A percentile compares a stretch with the other conserved stretches of the same genome.
Evolutionary conservation across 2,113 vertebrate species (phyloP).

Genomic region (Corythaixoides concolor): DNA sequence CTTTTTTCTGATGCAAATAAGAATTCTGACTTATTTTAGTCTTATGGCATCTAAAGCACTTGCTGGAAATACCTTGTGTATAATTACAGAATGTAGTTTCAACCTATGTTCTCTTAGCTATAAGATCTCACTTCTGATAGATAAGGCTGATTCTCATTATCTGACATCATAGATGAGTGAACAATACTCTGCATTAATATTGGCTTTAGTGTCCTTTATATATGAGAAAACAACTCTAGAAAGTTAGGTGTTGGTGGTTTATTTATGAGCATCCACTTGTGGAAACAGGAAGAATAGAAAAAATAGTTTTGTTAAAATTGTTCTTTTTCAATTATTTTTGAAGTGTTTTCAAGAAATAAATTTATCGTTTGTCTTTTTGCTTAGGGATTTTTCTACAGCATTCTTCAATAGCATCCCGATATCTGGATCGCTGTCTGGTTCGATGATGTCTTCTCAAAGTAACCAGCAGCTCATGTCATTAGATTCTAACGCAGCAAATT

Average conservation of each 20-base stretch:
- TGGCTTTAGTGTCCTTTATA: neutral
- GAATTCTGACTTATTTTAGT: neutral
- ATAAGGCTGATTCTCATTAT: neutral
- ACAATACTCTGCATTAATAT: neutral
- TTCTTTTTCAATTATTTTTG: neutral
- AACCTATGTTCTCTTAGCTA: neutral
- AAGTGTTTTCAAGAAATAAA: neutral
- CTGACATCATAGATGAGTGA: neutral
- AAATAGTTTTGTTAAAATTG: neutral
- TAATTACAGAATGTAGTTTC: neutral
- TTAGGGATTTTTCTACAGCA: conserved; percentile 96
- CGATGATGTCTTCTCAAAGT: conserved; percentile 89
- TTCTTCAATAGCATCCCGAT: conserved; percentile 98
- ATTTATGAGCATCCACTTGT: neutral
- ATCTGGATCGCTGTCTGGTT: conserved; percentile 85
- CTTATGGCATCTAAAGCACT: neutral
- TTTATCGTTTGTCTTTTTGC: conserved; percentile 2
- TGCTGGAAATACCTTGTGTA: neutral
- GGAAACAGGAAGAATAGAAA: neutral
- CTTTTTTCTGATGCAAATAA: neutral
- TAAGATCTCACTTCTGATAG: neutral
- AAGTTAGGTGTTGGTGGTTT: neutral
- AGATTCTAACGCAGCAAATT: conserved; percentile 85
- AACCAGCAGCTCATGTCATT: conserved; percentile 86
- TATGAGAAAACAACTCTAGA: neutral